Evolutionary conservation across 1,140 invertebrate species (phyloP), one percentile per base, ranked within the genome.

Genomic region (Cryptotermes secundus): DNA sequence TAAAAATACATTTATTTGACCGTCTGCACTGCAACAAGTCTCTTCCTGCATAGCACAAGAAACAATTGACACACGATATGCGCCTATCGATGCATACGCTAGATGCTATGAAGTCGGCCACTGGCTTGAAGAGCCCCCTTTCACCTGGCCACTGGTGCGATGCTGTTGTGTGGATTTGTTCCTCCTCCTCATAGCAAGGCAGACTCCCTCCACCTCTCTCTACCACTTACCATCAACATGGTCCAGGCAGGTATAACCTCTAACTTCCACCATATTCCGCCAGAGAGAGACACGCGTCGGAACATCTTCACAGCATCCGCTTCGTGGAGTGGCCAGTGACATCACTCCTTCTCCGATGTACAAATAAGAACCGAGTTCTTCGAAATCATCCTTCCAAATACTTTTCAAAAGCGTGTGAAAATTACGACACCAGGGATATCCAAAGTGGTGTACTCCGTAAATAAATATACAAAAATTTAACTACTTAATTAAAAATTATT

Each of bases 141-240:
- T n/a, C 59, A 72, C 59, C 59, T 72, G 59, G 59, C 59, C 59
- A 26, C 59, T 31, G 59, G 59, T 72, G 59, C 59, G 59, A 72
- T 72, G 59, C n/a, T 31, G 59, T 72, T 72, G 59, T 72, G 59
- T 72, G 59, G 59, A 72, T 72, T 59, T 59, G 16, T 22, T 49
- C 45, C 16, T 49, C 45, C 31, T n/a, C 59, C 31, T 72, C 59
- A 31, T n/a, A 72, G 59, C 59, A 72, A n/a, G 31, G 59, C n/a
- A 72, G 31, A 31, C n/a, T 31, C 59, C n/a, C 59, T n/a, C 59
- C 59, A 72, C 26, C 59, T n/a, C 59, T n/a, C n/a, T 49, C 59
- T 72, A n/a, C 59, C 26, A 72, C 26, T 72, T 72, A 14, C 59
- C 59, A 72, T 72, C 59, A 72, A 1, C 26, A 72, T 72, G 59